Conservation (phyloP, 2,797 vertebrate species). For the Protosalanx chinensis region DNA sequence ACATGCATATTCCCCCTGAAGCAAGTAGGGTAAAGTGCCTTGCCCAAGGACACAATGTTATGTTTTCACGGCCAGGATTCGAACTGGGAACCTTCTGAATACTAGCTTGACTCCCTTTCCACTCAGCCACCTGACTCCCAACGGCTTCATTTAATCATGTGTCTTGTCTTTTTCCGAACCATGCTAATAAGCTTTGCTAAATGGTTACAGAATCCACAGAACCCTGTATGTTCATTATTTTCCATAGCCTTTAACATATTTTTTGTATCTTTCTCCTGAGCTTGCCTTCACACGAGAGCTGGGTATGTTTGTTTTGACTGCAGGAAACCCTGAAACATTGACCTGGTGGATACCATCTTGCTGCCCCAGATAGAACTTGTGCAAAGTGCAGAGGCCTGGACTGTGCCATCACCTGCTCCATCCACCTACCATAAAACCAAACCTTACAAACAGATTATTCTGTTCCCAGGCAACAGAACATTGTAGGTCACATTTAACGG, state of each 20-base stretch:
- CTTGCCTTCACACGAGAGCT: conserved; percentile 50
- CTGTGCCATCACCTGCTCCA: conserved; percentile 2
- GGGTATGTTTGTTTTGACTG: conserved; percentile 49
- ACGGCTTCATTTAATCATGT: too few relatives aligned
- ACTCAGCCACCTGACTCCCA: too few relatives aligned
- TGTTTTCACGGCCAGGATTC: too few relatives aligned
- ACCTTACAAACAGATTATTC: too few relatives aligned
- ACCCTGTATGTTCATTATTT: conserved; percentile 33
- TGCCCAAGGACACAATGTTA: too few relatives aligned
- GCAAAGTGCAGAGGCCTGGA: conserved; percentile 15
- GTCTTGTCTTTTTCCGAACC: too few relatives aligned
- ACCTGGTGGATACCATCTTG: conserved; percentile 27
- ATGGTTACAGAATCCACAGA: conserved; percentile 31
- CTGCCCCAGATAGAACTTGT: conserved; percentile 17
- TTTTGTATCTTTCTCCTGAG: conserved; percentile 27
- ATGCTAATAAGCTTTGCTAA: conserved; percentile 17
- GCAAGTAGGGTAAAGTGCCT: too few relatives aligned
- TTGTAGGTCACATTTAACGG: too few relatives aligned
- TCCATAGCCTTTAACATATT: neutral
- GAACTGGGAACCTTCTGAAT: too few relatives aligned
- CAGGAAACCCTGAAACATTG: conserved; percentile 31
- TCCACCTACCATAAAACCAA: too few relatives aligned
- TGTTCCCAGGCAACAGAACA: too few relatives aligned
- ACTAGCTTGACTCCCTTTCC: neutral
- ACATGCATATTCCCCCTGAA: too few relatives aligned